Conservation (phyloP, 2,888 invertebrate species). For the Harmothoe impar region DNA sequence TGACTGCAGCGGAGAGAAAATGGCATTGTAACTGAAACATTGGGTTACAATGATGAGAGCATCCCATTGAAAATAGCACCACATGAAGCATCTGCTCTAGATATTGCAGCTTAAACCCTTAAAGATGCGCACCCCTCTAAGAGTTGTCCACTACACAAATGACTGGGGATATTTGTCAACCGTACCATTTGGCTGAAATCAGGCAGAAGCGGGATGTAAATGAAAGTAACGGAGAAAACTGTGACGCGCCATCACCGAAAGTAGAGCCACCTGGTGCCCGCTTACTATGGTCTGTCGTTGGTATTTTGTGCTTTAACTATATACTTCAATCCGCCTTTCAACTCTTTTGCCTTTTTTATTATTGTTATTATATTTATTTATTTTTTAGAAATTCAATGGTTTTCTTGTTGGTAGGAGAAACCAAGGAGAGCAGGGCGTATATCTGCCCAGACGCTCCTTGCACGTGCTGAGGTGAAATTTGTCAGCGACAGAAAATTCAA, state of each 20-base stretch:
- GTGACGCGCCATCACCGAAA: slow-evolving; percentile 11
- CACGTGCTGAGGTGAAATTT: background rate
- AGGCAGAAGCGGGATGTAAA: background rate
- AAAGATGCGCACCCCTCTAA: background rate
- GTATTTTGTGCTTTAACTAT: background rate
- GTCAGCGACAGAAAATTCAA: slow-evolving; percentile 1
- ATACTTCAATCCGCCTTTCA: background rate
- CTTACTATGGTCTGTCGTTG: background rate
- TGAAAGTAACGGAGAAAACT: background rate
- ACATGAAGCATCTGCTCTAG: background rate
- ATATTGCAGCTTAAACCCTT: background rate
- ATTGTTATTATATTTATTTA: too few species aligned
- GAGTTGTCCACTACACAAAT: background rate
- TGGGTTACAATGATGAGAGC: slow-evolving; percentile 10
- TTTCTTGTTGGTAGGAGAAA: background rate
- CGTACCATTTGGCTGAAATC: background rate
- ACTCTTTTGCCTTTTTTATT: background rate
- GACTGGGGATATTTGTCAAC: background rate
- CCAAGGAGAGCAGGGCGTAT: background rate
- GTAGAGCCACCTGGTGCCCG: background rate
- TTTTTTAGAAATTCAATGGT: background rate
- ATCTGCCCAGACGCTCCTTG: too few species aligned
- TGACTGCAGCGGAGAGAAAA: background rate
- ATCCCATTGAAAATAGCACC: slow-evolving; percentile 17
- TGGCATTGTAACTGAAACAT: background rate